Base-by-base conservation (phyloP, 2,113 vertebrate species). In the Solea senegalensis region DNA sequence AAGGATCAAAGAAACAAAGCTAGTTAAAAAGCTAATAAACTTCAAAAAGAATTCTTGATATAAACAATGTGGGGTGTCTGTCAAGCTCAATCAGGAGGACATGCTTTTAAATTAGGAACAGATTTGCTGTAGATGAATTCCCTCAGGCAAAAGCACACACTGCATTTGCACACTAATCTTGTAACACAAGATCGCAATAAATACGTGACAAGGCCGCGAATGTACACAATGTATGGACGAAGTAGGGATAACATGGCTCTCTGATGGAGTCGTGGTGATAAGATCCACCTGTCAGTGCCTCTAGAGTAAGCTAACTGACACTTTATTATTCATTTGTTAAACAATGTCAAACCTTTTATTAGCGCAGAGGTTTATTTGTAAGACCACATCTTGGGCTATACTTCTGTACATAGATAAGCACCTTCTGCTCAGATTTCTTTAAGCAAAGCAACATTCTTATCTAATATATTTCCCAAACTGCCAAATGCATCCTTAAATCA, bases 21-120 rank as follows among this genome's bases (percentile, higher is more conserved):
- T 34, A 69, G 27, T 80, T 83, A 74, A 67, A 79, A 63, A 41
- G 54, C 77, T 58, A 70, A 74, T 79, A 79, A 81, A 79, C 64
- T 78, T 73, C 76, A 85, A 79, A 79, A 46, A 69, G 50, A 72
- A 51, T 66, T 73, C 53, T 71, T 78, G 14, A 53, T 59, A 51
- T 40, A 54, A 81, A 75, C 62, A 80, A 56, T 61, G 41, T 60
- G 63, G 50, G 56, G 21, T 54, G 65, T 73, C 55, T 43, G 51
- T 48, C 1, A 16, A 40, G 40, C 40, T 68, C 8, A 11, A 40
- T 71, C 52, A 64, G 40, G 62, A 76, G 11, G 66, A 74, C 69
- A 62, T 34, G 59, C 49, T 74, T 67, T 69, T 40, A 63, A 69
- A 87, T 70, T 14, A 62, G 48, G 48, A 69, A 64, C 53, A 81